Evolutionary conservation across 1,140 invertebrate genomes (phyloP).

Genomic region (Drosophila novamexicana): DNA sequence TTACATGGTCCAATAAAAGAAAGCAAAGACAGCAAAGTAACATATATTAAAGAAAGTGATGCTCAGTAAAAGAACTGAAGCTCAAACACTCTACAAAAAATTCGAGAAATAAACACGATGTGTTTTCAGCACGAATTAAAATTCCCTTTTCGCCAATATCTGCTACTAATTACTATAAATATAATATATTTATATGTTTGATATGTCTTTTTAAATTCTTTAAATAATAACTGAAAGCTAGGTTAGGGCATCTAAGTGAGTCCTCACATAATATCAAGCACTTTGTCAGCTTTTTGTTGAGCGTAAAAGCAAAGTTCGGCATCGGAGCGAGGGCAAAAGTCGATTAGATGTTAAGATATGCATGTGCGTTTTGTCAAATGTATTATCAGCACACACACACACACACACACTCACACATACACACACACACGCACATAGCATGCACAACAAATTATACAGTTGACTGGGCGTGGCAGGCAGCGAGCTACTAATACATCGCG

Average conservation of each 20-base stretch:
- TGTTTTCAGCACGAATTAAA: no score
- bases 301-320: conserved; percentile 32
- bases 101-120: neutral
- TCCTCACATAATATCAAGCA: neutral
- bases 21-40: neutral
- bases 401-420: neutral
- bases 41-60: neutral
- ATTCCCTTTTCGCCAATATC: no score
- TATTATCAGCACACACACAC: conserved; percentile 27
- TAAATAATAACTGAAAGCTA: no score
- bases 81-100: neutral
- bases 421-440: neutral
- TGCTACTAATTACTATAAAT: no score
- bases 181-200: no score
- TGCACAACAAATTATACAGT: neutral
- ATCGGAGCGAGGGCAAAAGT: conserved; percentile 3
- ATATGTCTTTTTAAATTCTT: no score
- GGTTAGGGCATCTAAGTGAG: neutral
- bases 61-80: neutral
- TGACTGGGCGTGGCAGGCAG: neutral
- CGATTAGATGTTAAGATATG: conserved; percentile 39
- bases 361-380: conserved; percentile 29
- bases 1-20: neutral
- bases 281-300: neutral
- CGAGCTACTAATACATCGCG: neutral